A percentile compares a stretch with the other conserved stretches of the same genome.
These are phyloP conservation scores for Psylliodes chrysocephalus DNA, from an alignment of 2,888 invertebrate genomes.

Conservation along the genomic window DNA sequence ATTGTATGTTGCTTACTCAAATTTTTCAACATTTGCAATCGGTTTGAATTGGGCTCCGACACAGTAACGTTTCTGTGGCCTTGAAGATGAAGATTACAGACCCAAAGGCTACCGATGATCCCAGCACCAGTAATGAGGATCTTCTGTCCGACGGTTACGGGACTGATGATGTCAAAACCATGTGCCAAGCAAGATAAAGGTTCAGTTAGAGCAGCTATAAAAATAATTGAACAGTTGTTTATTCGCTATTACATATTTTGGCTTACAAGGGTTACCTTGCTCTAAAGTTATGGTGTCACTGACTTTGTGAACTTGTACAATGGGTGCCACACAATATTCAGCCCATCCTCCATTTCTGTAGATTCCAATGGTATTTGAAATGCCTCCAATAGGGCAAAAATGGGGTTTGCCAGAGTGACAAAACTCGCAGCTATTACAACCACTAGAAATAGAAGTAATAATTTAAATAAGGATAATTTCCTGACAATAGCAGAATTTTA, in stretches of 20 bases:
- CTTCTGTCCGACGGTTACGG: constrained; percentile 70
- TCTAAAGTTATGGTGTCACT: constrained; percentile 69
- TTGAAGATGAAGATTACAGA: constrained; percentile 72
- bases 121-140: constrained; percentile 77
- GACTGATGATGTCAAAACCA: constrained; percentile 73
- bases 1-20: constrained; percentile 65
- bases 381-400: constrained; percentile 70
- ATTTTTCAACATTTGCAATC: constrained; percentile 67
- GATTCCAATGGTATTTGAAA: constrained; percentile 73
- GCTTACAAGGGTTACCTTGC: constrained; percentile 64
- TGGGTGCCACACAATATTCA: constrained; percentile 71
- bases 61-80: constrained; percentile 77
- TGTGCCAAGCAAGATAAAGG: constrained; percentile 78
- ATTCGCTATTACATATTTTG: no score
- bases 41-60: constrained; percentile 71
- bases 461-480: no score
- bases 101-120: constrained; percentile 79
- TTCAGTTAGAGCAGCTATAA: constrained; percentile 74
- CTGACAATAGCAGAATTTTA: no score
- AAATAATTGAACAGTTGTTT: no score
- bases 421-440: constrained; percentile 71
- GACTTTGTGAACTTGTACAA: constrained; percentile 70
- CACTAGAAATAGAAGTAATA: constrained; percentile 66
- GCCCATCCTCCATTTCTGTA: constrained; percentile 77
- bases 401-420: constrained; percentile 75